A percentile compares a stretch with the other conserved stretches of the same genome.
phyloP scores from a whole-genome alignment of 2,113 vertebrate species.

The Piprites chloris region DNA sequence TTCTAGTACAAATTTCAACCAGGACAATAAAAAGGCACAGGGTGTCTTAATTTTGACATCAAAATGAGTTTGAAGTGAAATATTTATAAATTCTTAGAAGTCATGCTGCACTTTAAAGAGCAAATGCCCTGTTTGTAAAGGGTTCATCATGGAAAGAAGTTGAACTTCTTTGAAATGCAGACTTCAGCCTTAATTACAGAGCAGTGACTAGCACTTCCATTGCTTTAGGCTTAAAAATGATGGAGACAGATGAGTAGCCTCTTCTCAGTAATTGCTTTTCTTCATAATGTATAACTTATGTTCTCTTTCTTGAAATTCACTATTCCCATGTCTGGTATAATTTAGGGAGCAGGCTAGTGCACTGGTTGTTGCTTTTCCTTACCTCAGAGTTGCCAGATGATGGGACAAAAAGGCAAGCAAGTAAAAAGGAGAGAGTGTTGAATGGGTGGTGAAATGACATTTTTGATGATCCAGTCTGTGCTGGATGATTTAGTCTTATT shows the following conservation, averaged over 20 bases:
- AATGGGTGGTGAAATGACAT: neutral
- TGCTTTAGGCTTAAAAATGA: conserved; percentile 35
- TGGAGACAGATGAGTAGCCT: neutral
- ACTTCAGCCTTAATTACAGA: conserved; percentile 19
- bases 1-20: neutral
- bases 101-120: neutral
- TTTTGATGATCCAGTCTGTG: neutral
- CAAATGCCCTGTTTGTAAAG: neutral
- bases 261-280: conserved; percentile 16
- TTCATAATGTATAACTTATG: neutral
- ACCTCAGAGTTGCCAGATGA: neutral
- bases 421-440: neutral
- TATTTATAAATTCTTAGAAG: neutral
- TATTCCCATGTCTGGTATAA: neutral
- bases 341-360: neutral
- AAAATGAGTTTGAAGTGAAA: neutral
- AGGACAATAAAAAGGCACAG: neutral
- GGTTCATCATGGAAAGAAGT: neutral
- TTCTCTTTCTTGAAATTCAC: neutral
- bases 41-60: neutral
- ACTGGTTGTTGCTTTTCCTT: neutral
- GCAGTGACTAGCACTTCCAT: neutral
- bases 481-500: neutral
- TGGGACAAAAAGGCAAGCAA: neutral
- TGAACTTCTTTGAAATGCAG: conserved; percentile 1